Evolutionary conservation across 2,113 vertebrate genomes (phyloP), one percentile per base, ranked within the genome.

Genomic region (Capreolus pygargus): DNA sequence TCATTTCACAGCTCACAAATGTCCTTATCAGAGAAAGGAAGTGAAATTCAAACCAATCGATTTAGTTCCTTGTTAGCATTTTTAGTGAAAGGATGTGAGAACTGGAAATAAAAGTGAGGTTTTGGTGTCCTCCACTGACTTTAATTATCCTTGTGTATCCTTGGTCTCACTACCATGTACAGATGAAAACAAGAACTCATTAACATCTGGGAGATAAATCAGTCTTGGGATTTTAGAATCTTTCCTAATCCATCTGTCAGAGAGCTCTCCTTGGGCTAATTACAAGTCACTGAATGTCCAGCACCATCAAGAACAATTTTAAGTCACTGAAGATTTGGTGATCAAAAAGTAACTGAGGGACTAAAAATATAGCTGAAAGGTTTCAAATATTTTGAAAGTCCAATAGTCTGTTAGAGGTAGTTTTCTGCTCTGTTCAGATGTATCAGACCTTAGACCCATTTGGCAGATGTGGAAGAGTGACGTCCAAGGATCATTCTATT

Each of bases 261-360:
- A 88, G 39, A 87, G 70, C 52, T 95, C 50, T 88, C 39, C 60
- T 74, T 96, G 94, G 50, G 50, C 10, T 78, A 87, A 81, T 74
- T 76, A 83, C 2, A 98, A 74, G 67, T 81, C 36, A 54, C 36
- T 89, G 79, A 93, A 93, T 86, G 61, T 92, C 93, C 55, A 78
- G 25, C 96, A 97, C 43, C 78, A 83, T 23, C 43, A 98, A 87
- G 25, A 95, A 94, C 52, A 96, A 97, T 81, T 91, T 92, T 90
- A 94, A 94, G 64, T 94, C 47, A 89, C 25, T 78, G 19, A 90
- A 33, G 78, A 96, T 86, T 89, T 94, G 55, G 60, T 91, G 87
- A 94, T 54, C 43, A 94, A 90, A 96, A 97, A 95, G n/a, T 55
- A 94, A 70, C 50, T 7, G 13, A 39, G 54, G 15, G 28, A 67